A percentile compares a stretch with the other conserved stretches of the same genome.
Evolutionary conservation across 1,140 invertebrate species (phyloP).

Genomic region (Heterodera carotae): DNA sequence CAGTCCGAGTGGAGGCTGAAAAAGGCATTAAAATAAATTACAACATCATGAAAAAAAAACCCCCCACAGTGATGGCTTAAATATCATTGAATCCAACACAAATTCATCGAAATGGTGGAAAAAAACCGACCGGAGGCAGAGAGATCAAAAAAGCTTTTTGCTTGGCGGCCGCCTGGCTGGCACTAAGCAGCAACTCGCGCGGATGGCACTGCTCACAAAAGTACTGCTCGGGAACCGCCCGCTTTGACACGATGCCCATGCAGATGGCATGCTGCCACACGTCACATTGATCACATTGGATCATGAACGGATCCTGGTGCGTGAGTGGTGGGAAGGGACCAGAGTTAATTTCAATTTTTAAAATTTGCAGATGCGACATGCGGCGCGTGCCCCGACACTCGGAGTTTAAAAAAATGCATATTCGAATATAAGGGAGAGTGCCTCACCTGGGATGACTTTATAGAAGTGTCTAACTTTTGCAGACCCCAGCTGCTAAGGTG

Average conservation of each 20-base stretch:
- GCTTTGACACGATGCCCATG: conserved; percentile 31
- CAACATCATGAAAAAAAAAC: no score
- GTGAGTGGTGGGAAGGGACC: no score
- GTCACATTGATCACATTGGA: conserved; percentile 45
- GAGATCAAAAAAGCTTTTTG: conserved; percentile 13
- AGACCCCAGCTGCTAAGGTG: no score
- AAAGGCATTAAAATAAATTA: no score
- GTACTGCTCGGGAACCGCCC: conserved; percentile 38
- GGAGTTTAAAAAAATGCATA: no score
- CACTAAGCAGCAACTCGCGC: conserved; percentile 28
- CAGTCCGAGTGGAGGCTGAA: not conserved
- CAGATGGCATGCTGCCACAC: conserved; percentile 51
- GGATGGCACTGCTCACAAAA: conserved; percentile 47
- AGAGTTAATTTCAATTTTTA: not conserved
- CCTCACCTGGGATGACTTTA: no score
- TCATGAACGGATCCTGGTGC: conserved; percentile 48
- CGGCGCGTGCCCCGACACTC: no score
- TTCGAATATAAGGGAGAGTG: no score
- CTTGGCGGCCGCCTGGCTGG: conserved; percentile 28
- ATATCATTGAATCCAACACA: no score
- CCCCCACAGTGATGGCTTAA: no score
- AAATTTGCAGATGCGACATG: not conserved
- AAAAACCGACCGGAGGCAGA: not conserved
- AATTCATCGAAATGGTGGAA: not conserved
- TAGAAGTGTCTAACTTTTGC: no score